These are phyloP conservation scores for Drosophila elegans DNA, from an alignment of 1,140 invertebrate genomes.

Conservation along the genomic window DNA sequence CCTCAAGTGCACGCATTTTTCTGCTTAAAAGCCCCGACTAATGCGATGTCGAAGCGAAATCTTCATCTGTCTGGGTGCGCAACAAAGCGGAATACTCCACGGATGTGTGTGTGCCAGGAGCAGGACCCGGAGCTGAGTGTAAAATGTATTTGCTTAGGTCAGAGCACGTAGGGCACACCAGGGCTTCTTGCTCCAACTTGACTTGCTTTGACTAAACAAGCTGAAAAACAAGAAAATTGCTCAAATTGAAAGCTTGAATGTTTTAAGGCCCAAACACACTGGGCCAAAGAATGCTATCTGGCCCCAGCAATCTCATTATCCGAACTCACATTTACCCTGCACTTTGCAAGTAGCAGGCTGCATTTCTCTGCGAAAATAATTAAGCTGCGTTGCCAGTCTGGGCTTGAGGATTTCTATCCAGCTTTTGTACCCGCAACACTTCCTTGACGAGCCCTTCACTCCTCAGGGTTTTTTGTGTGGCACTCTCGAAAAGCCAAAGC, in stretches of 20 bases:
- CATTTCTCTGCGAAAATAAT: slow-evolving; percentile 61
- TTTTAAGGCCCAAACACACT: slow-evolving; percentile 5
- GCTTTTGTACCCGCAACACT: slow-evolving; percentile 59
- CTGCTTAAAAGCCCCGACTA: slow-evolving; percentile 82
- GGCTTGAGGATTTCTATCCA: slow-evolving; percentile 27
- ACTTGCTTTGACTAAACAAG: slow-evolving; percentile 63
- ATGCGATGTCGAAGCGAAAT: slow-evolving; percentile 63
- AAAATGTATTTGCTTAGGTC: slow-evolving; percentile 77
- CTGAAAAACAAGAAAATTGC: slow-evolving; percentile 47
- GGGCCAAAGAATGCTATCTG: slow-evolving; percentile 33
- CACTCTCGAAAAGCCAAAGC: slow-evolving; percentile 72
- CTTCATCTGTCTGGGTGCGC: slow-evolving; percentile 65
- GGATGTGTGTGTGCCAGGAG: slow-evolving; percentile 5
- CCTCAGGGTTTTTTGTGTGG: slow-evolving; percentile 19
- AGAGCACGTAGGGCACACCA: slow-evolving; percentile 43
- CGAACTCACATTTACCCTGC: slow-evolving; percentile 8
- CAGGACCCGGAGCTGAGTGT: slow-evolving; percentile 14
- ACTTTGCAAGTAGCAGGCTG: slow-evolving; percentile 8
- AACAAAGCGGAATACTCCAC: slow-evolving; percentile 68
- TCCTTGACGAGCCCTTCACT: slow-evolving; percentile 38
- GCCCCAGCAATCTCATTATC: slow-evolving; percentile 32
- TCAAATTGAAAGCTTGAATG: slow-evolving; percentile 53
- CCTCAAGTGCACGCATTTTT: slow-evolving; percentile 82
- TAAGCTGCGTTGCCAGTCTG: slow-evolving; percentile 50
- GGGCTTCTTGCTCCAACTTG: slow-evolving; percentile 30